phyloP scores from a whole-genome alignment of 1,140 invertebrate species.

The Halictus rubicundus region DNA sequence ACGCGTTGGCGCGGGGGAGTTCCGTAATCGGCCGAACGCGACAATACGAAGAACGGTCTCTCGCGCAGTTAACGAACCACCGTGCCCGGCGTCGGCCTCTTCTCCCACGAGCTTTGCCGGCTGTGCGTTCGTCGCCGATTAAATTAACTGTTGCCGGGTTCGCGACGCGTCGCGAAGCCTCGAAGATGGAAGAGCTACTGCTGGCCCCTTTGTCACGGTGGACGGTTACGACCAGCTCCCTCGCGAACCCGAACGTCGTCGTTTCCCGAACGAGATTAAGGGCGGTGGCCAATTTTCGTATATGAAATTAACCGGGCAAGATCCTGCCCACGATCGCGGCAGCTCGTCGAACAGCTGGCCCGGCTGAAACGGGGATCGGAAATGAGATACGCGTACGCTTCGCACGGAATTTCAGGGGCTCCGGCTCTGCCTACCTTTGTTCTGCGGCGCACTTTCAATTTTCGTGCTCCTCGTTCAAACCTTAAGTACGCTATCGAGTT shows the following conservation, averaged over 20 bases:
- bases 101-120: background rate
- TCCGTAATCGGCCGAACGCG: constrained; percentile 42
- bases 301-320: too few relatives aligned
- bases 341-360: too few relatives aligned
- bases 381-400: too few relatives aligned
- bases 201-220: background rate
- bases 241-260: background rate
- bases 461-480: too few relatives aligned
- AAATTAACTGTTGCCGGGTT: constrained; percentile 20
- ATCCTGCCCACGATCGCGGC: too few relatives aligned
- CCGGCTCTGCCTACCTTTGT: too few relatives aligned
- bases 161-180: background rate
- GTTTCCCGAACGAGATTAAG: background rate
- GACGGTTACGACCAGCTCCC: background rate
- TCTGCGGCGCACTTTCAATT: too few relatives aligned
- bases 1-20: constrained; percentile 1
- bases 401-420: too few relatives aligned
- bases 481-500: too few relatives aligned
- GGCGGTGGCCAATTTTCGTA: background rate
- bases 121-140: constrained; percentile 17
- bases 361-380: too few relatives aligned
- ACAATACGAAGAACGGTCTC: constrained; percentile 47
- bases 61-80: constrained; percentile 49
- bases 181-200: background rate
- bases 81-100: constrained; percentile 2